Conservation (phyloP, 2,113 vertebrate species). For the Pavo muticus region DNA sequence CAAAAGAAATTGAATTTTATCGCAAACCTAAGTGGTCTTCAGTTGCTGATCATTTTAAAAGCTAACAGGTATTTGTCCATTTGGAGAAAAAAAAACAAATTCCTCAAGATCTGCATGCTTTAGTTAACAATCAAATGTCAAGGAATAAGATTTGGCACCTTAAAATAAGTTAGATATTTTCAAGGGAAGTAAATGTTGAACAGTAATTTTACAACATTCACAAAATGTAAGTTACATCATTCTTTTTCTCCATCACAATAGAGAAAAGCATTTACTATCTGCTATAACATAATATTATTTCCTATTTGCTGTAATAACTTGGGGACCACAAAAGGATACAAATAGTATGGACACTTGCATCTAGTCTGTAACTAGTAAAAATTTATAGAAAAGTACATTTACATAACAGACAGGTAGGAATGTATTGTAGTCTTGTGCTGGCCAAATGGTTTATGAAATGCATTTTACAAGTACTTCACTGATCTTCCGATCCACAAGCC, state of each 20-base stretch:
- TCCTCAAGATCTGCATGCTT: background rate
- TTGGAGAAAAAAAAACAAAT: background rate
- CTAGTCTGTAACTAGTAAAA: background rate
- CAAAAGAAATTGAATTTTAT: background rate
- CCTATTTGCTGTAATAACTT: background rate
- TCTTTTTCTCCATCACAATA: background rate
- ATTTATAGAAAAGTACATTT: background rate
- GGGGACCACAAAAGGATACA: background rate
- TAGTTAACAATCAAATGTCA: background rate
- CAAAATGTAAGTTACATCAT: background rate
- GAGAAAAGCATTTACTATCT: background rate
- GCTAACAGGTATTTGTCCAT: background rate
- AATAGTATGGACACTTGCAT: background rate
- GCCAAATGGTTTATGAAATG: conserved; percentile 4
- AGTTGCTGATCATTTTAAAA: background rate
- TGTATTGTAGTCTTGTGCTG: background rate
- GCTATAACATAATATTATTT: background rate
- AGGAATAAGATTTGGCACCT: background rate
- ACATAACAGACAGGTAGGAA: background rate
- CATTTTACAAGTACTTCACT: conserved; percentile 28
- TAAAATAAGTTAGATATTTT: background rate
- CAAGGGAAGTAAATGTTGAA: background rate
- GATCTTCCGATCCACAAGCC: conserved; percentile 42
- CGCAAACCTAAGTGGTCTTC: background rate
- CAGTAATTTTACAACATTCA: background rate